Conservation (phyloP, 1,140 invertebrate genomes). For the Antheraea pernyi region DNA sequence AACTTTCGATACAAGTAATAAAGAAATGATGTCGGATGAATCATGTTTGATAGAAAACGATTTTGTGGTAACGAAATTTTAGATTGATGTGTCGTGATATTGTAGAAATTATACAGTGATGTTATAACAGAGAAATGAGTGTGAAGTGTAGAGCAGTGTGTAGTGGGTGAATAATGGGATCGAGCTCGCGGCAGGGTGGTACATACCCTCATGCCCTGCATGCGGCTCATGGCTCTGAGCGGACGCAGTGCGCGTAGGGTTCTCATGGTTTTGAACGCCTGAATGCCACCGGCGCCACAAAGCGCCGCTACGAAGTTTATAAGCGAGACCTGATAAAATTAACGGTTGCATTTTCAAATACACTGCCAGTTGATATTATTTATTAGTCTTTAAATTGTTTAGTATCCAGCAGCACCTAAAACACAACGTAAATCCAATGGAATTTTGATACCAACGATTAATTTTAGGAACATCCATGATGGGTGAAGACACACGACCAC, state of each 20-base stretch:
- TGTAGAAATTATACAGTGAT: constrained; percentile 12
- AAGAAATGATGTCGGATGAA: constrained; percentile 44
- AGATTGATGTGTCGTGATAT: neutral
- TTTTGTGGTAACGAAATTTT: neutral
- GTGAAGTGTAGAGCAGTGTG: constrained; percentile 41
- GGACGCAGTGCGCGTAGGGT: constrained; percentile 96
- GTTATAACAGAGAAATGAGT: constrained; percentile 38
- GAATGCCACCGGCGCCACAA: constrained; percentile 95
- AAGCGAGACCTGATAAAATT: constrained; percentile 91
- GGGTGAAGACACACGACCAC: constrained; percentile 5
- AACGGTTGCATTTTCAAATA: constrained; percentile 52
- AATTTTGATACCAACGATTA: neutral
- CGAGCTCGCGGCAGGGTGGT: constrained; percentile 49
- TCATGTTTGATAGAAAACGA: constrained; percentile 37
- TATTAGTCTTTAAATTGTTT: neutral
- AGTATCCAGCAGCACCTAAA: neutral
- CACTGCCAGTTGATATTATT: neutral
- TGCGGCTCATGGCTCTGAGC: constrained; percentile 96
- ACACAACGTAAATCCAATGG: neutral
- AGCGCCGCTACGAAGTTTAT: constrained; percentile 98
- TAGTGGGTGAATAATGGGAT: constrained; percentile 41
- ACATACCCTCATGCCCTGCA: constrained; percentile 99
- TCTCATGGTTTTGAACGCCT: constrained; percentile 99
- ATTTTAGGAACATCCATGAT: neutral
- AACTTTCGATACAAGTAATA: constrained; percentile 40